Base-by-base conservation (phyloP, 2,888 invertebrate species). In the Labia minor region DNA sequence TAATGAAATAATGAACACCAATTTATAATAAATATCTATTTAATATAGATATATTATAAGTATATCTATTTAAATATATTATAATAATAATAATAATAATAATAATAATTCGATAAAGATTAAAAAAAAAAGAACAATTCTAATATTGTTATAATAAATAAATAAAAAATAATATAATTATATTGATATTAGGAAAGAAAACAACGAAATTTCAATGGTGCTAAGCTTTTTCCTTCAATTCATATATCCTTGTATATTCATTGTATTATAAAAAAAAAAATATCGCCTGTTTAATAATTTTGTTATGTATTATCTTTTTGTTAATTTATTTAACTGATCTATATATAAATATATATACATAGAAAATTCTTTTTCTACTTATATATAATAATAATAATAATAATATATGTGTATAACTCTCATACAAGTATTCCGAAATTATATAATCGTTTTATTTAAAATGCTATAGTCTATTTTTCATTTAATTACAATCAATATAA, bases 161-260 rank as follows among this genome's bases (percentile, higher is more conserved):
- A 49, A 49, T 49, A 49, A 33, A 33, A 8, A 33, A 33, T 8
- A 8, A 33, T n/a, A 49, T 49, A 49, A 4, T 49, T 49, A 49
- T n/a, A 49, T 49, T 14, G 6, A 14, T 49, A 49, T 49, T 49
- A n/a, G 16, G 8, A 11, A 49, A 49, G 14, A n/a, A 49, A 49
- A 49, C 49, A 49, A 49, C 49, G 49, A 49, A 49, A 49, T 49
- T 49, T n/a, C 14, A 49, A 49, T 49, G 49, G 49, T 49, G 49
- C 49, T 49, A 49, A 11, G 49, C 49, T 49, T 49, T 49, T 16
- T 49, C 49, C 49, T 49, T 16, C 2, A n/a, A n/a, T 3, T 49
- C 33, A n/a, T 16, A n/a, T 16, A 49, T 33, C 33, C 6, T 33
- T 49, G 49, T 49, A 49, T n/a, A 49, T 49, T n/a, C n/a, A n/a